These are phyloP conservation scores for Lepidonotus clava DNA, from an alignment of 2,888 invertebrate genomes.

Conservation along the genomic window DNA sequence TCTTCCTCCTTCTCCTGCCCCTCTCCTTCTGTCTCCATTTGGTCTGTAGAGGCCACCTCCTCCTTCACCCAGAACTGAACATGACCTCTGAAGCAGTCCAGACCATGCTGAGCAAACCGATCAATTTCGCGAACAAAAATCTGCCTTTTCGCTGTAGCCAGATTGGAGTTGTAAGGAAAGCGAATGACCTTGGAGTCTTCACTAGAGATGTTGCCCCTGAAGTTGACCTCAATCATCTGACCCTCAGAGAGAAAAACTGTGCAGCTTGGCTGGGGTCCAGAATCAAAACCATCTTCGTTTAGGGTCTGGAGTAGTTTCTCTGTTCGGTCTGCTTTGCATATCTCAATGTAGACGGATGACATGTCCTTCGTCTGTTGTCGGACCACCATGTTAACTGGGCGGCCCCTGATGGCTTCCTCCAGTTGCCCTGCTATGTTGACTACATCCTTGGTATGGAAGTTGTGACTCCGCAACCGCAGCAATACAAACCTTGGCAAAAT, in stretches of 20 bases:
- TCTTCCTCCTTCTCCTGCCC: not conserved
- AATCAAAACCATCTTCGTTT: not conserved
- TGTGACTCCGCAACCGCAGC: not conserved
- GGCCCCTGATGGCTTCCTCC: not conserved
- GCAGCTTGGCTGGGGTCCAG: not conserved
- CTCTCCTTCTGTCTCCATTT: too few species aligned
- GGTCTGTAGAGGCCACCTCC: not conserved
- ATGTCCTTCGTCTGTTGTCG: not conserved
- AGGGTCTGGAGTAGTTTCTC: not conserved
- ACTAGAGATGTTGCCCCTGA: not conserved
- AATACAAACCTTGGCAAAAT: not conserved
- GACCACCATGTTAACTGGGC: not conserved
- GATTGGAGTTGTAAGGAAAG: slow-evolving; percentile 21
- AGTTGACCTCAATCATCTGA: not conserved
- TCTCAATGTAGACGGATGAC: not conserved
- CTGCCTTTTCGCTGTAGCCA: slow-evolving; percentile 6
- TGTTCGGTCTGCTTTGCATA: not conserved
- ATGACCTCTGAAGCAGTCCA: slow-evolving; percentile 50
- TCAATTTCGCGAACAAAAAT: slow-evolving; percentile 45
- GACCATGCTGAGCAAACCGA: slow-evolving; percentile 48
- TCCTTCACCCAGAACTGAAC: slow-evolving; percentile 3
- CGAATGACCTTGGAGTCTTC: not conserved
- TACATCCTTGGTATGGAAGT: not conserved
- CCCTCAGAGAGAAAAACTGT: not conserved
- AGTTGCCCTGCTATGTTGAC: not conserved